phyloP scores from a whole-genome alignment of 2,797 vertebrate species.

The Arrhamphus sclerolepis region DNA sequence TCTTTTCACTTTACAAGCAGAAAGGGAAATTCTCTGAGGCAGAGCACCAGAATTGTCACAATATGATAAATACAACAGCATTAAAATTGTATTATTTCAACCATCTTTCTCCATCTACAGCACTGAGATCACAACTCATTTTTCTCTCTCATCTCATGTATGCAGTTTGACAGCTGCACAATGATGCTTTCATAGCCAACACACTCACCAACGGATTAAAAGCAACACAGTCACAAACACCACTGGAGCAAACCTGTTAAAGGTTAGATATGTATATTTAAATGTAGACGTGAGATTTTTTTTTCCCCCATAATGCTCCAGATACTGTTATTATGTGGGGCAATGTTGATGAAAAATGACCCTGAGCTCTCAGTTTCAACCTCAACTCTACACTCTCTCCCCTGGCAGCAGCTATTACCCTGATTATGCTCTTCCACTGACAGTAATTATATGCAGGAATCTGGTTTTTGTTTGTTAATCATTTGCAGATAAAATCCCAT shows the following conservation, averaged over 20 bases:
- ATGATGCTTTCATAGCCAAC: conserved; percentile 19
- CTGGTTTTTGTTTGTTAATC: not conserved
- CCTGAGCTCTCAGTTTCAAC: conserved; percentile 69
- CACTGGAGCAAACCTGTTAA: conserved; percentile 1
- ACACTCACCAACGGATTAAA: conserved; percentile 22
- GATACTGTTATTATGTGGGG: not conserved
- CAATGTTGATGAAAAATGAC: conserved; percentile 9
- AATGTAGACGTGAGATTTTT: not conserved
- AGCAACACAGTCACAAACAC: conserved; percentile 12
- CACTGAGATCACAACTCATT: not conserved
- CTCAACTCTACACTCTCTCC: conserved; percentile 74
- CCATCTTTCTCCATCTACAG: not conserved
- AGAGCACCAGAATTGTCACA: too few relatives aligned
- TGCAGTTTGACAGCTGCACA: not conserved
- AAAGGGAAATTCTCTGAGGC: too few relatives aligned
- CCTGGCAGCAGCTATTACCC: conserved; percentile 82
- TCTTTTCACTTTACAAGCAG: too few relatives aligned
- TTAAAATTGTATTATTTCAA: too few relatives aligned
- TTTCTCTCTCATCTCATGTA: conserved; percentile 5
- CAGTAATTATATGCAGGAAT: not conserved
- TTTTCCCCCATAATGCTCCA: not conserved
- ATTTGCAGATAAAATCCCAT: conserved; percentile 1
- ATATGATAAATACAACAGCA: too few relatives aligned
- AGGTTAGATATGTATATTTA: conserved; percentile 23
- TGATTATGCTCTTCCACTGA: conserved; percentile 44